These are phyloP conservation scores for Brachyhypopomus gauderio DNA, from an alignment of 2,113 vertebrate species.

Conservation along the genomic window DNA sequence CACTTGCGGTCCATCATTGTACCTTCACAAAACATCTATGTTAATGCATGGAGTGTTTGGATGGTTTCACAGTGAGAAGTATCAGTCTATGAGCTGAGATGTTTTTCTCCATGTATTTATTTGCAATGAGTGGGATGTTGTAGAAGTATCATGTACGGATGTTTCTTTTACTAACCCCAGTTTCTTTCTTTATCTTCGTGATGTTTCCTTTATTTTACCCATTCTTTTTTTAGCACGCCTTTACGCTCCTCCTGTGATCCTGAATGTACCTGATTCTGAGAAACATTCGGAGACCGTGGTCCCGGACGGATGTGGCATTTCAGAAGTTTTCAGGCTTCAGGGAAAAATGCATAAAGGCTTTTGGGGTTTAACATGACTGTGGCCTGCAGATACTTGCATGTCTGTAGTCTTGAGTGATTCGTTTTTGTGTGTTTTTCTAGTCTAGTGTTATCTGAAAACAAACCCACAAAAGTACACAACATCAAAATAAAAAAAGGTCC, in stretches of 20 bases:
- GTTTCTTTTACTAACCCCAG: no score
- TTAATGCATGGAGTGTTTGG: background rate
- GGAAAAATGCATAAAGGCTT: background rate
- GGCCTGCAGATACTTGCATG: background rate
- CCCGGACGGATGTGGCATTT: no score
- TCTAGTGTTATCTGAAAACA: background rate
- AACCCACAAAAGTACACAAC: background rate
- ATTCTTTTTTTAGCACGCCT: no score
- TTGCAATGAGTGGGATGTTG: no score
- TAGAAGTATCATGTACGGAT: no score
- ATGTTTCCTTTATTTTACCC: no score
- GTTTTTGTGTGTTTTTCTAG: background rate
- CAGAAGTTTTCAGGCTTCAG: no score
- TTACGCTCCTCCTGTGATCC: no score
- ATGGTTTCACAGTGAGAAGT: background rate
- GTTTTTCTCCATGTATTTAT: background rate
- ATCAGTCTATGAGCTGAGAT: background rate
- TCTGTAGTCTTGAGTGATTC: background rate
- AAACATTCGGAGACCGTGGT: background rate
- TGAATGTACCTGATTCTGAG: background rate
- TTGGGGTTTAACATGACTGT: background rate
- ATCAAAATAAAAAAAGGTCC: constrained; percentile 27
- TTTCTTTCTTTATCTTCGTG: no score
- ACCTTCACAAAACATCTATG: background rate
- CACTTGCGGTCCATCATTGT: background rate